A percentile compares a stretch with the other conserved stretches of the same genome.
phyloP scores from a whole-genome alignment of 2,797 vertebrate species.

The Trichosurus vulpecula region DNA sequence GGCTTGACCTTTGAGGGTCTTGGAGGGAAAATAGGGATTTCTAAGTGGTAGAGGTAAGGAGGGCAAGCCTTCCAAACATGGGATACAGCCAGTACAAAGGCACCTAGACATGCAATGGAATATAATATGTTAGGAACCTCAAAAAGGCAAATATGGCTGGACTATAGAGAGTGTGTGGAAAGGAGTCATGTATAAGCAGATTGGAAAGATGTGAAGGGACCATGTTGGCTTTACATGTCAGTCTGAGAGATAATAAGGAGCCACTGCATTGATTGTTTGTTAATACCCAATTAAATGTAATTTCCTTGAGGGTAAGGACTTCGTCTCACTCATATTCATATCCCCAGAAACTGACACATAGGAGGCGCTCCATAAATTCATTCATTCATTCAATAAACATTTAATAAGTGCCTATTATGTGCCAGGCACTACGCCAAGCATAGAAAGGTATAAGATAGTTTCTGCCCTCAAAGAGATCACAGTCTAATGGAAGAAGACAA shows the following conservation, averaged over 20 bases:
- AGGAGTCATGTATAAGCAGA: not conserved
- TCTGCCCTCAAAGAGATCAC: too few relatives aligned
- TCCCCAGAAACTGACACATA: too few relatives aligned
- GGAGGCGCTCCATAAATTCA: too few relatives aligned
- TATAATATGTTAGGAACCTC: not conserved
- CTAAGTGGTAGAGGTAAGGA: not conserved
- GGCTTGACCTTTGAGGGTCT: not conserved
- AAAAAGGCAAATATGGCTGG: not conserved
- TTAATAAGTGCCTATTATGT: too few relatives aligned
- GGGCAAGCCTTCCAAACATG: not conserved
- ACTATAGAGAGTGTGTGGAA: not conserved
- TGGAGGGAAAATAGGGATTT: not conserved
- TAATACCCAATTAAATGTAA: not conserved
- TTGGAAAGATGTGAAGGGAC: not conserved
- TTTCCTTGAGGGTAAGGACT: too few relatives aligned
- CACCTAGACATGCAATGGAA: not conserved
- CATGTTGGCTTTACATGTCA: not conserved
- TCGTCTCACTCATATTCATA: too few relatives aligned
- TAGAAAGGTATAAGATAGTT: too few relatives aligned
- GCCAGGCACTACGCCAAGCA: too few relatives aligned
- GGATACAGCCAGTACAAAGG: not conserved
- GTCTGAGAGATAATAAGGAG: not conserved
- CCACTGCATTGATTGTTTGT: not conserved
- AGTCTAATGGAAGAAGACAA: too few relatives aligned
- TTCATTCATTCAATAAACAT: too few relatives aligned